Conservation (phyloP, 2,113 vertebrate genomes). For the Psophia crepitans region DNA sequence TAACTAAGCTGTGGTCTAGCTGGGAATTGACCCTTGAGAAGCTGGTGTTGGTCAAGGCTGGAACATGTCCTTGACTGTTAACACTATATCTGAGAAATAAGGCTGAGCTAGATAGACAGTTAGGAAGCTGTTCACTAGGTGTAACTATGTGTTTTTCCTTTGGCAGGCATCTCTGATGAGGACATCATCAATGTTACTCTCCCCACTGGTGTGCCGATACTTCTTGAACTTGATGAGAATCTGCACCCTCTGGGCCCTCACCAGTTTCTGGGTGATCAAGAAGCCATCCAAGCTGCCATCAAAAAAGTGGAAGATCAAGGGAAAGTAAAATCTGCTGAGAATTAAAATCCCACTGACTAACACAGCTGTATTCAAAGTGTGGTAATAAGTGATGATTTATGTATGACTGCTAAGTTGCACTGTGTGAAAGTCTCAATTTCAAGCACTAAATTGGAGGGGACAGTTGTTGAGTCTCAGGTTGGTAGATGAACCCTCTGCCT, state of each 20-base stretch:
- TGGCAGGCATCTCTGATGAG: constrained; percentile 87
- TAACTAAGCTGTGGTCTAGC: neutral
- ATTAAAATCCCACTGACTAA: constrained; percentile 23
- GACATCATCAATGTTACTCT: constrained; percentile 90
- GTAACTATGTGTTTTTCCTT: neutral
- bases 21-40: neutral
- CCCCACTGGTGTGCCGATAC: constrained; percentile 91
- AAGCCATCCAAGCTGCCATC: constrained; percentile 92
- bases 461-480: neutral
- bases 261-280: constrained; percentile 90
- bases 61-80: neutral
- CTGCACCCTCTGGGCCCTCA: constrained; percentile 84
- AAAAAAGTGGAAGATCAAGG: constrained; percentile 98
- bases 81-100: neutral
- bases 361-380: neutral
- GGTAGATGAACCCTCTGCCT: neutral
- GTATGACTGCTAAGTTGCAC: constrained; percentile 26
- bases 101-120: rapidly evolving
- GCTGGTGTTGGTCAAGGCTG: neutral
- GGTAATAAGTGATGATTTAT: neutral
- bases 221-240: constrained; percentile 90
- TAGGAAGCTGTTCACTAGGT: too few species aligned
- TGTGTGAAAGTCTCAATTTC: constrained; percentile 23
- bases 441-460: neutral
- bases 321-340: constrained; percentile 79